phyloP scores from a whole-genome alignment of 2,797 vertebrate genomes.

The Phrynocephalus forsythii region DNA sequence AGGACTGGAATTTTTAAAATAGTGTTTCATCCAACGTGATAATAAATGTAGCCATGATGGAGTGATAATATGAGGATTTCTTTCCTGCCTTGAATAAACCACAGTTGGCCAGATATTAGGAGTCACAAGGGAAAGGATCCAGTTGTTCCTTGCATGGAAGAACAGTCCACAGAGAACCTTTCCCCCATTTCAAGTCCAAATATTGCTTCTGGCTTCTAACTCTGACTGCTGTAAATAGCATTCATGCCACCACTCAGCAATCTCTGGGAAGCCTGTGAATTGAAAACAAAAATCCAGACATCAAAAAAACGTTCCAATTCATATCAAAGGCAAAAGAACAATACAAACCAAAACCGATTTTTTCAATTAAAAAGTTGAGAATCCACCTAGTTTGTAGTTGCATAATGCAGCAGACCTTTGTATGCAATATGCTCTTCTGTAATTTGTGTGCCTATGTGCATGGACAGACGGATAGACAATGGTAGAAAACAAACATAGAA shows the following conservation, averaged over 20 bases:
- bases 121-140: constrained; percentile 44
- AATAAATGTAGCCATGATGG: constrained; percentile 64
- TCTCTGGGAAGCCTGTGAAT: constrained; percentile 57
- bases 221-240: constrained; percentile 64
- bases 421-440: neutral
- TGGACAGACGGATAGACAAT: neutral
- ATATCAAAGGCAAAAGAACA: constrained; percentile 49
- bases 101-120: constrained; percentile 60
- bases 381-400: constrained; percentile 10
- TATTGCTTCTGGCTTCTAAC: accelerated
- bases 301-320: constrained; percentile 48
- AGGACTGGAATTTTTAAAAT: constrained; percentile 55
- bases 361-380: neutral
- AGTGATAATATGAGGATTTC: constrained; percentile 60
- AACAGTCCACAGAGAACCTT: neutral
- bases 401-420: constrained; percentile 7
- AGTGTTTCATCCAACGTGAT: constrained; percentile 63
- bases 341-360: constrained; percentile 37
- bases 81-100: constrained; percentile 67
- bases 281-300: constrained; percentile 36
- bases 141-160: neutral
- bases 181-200: constrained; percentile 19
- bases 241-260: constrained; percentile 52
- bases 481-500: neutral
- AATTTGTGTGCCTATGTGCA: neutral